These are phyloP conservation scores for Metallyticus violacea DNA, from an alignment of 2,888 invertebrate genomes.

Conservation along the genomic window DNA sequence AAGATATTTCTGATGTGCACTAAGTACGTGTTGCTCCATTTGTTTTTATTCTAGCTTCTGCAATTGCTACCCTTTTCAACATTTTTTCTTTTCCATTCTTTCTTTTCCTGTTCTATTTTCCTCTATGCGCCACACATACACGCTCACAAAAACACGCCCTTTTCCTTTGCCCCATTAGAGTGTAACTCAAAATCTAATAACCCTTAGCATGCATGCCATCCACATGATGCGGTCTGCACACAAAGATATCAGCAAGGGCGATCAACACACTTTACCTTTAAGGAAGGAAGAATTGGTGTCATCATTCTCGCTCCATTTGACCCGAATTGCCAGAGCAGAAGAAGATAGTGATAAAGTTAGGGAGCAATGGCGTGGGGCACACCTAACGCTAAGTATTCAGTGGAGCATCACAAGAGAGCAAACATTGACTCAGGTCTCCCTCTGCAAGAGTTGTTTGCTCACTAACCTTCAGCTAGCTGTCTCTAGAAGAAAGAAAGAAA, in stretches of 20 bases:
- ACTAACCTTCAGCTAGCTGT: neutral
- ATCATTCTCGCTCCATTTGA: neutral
- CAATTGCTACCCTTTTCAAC: too few relatives aligned
- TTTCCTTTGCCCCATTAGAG: neutral
- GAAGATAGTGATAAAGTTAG: too few relatives aligned
- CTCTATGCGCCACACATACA: too few relatives aligned
- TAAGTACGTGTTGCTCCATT: too few relatives aligned
- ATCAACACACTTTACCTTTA: neutral
- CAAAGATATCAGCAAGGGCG: neutral
- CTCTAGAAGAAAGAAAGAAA: neutral
- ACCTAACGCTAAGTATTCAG: slow-evolving; percentile 12
- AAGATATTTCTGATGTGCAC: too few relatives aligned
- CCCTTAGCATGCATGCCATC: neutral
- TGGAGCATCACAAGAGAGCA: slow-evolving; percentile 1
- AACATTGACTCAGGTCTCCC: slow-evolving; percentile 17
- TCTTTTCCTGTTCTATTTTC: too few relatives aligned
- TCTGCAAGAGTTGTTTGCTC: neutral
- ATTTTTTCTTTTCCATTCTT: too few relatives aligned
- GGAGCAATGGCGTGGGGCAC: neutral
- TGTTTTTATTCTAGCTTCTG: too few relatives aligned
- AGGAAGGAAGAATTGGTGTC: neutral
- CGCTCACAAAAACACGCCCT: neutral
- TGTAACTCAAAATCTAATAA: neutral
- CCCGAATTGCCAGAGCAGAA: neutral
- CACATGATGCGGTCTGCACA: neutral